Base-by-base conservation (phyloP, 2,113 vertebrate genomes). In the Amazona guildingii region DNA sequence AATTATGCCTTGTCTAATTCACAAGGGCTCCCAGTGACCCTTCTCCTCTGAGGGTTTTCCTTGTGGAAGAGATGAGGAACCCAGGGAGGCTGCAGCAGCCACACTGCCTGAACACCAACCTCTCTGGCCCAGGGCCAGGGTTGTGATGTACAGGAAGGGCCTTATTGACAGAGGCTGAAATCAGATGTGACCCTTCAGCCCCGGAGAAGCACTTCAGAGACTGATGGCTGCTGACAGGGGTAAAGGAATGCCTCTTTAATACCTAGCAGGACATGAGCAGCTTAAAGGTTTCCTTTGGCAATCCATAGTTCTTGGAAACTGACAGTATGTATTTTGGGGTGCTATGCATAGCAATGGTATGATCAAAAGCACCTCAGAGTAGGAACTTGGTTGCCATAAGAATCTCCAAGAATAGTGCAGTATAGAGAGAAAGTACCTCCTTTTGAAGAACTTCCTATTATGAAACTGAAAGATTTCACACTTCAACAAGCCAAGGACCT, bases 21-120 rank as follows among this genome's bases (percentile, higher is more conserved):
- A 23, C 27, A 25, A 57, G 29, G 33, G 17, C 81, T 84, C 52
- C 2, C 3, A 49, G 44, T 1, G 1, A 1, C 39, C 70, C 31
- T 78, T 75, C 49, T 61, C 9, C 27, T 51, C 46, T 0, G 0
- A 46, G 59, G 41, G 19, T 78, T 84, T 92, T 51, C 62, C 35
- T 43, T 9, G 1, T 27, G 46, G 46, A 37, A 84, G 44, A 52
- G 73, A 48, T 46, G 49, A 72, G 55, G 63, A 90, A 24, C 46
- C 39, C 0, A 0, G 3, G 29, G 46, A 54, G 83, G 39, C 35
- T 1, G 1, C 46, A 31, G 61, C 1, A 0, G n/a, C 49, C 0
- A 7, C 1, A 1, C 33, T 83, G 61, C 35, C 68, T 73, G 67
- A 94, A 29, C 28, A 31, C 12, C 51, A 74, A 3, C 8, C 23